Evolutionary conservation across 2,113 vertebrate species (phyloP).

Genomic region (Tonatia bakeri): DNA sequence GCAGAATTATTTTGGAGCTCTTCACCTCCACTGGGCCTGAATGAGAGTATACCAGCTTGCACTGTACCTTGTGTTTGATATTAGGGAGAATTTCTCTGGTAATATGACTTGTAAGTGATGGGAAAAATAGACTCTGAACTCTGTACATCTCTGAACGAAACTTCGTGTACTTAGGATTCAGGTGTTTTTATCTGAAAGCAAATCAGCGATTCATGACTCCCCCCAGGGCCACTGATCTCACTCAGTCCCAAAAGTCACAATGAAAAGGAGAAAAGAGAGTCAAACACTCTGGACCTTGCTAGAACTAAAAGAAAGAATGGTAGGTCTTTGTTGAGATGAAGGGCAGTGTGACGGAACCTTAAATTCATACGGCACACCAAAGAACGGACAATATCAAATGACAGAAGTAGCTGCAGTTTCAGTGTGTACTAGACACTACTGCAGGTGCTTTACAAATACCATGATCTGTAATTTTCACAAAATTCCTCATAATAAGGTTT

Average conservation of each 20-base stretch:
- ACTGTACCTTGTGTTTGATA: not conserved
- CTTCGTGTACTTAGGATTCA: not conserved
- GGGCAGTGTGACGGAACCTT: not conserved
- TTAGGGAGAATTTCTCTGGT: not conserved
- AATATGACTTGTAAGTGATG: not conserved
- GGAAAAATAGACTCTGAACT: not conserved
- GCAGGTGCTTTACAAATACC: not conserved
- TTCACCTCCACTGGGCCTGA: not conserved
- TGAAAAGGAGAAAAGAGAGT: not conserved
- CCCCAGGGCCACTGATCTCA: not conserved
- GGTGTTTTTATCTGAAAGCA: not conserved
- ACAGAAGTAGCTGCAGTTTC: not conserved
- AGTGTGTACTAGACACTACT: not conserved
- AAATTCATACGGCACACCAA: not conserved
- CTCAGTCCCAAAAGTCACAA: conserved; percentile 21
- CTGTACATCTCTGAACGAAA: not conserved
- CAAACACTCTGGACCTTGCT: not conserved
- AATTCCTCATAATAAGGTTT: not conserved
- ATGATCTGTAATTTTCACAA: not conserved
- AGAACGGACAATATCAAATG: not conserved
- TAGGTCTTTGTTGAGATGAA: not conserved
- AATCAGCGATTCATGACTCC: not conserved
- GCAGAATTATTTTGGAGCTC: not conserved
- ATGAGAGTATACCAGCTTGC: not conserved
- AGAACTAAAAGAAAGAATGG: not conserved